Percentiles rank a stretch among this genome's conserved stretches.
Evolutionary conservation across 1,140 invertebrate species (phyloP).

Genomic region (Drosophila dunni): DNA sequence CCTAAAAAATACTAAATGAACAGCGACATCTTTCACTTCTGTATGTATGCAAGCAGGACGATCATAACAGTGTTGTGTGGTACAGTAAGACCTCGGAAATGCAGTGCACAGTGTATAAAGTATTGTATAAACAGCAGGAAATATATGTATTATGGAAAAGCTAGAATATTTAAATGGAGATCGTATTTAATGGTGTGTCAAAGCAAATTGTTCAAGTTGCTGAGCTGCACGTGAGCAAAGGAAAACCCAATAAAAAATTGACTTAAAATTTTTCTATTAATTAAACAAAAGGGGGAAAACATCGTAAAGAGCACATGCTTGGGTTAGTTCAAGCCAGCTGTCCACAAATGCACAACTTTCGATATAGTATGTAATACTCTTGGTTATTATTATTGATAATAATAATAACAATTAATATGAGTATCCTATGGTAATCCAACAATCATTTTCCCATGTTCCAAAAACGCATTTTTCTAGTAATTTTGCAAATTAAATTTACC

Average conservation of each 20-base stretch:
- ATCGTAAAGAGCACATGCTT: conserved; percentile 23
- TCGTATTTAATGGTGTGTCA: conserved; percentile 39
- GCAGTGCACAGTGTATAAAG: conserved; percentile 40
- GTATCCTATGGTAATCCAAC: conserved; percentile 33
- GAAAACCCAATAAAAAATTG: conserved; percentile 53
- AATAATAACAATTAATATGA: conserved; percentile 2
- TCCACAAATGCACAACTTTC: conserved; percentile 67
- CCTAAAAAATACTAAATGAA: conserved; percentile 50
- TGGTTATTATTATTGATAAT: conserved; percentile 24
- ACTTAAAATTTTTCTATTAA: conserved; percentile 52
- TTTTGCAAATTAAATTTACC: neutral
- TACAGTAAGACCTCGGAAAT: conserved; percentile 38
- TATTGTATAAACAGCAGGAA: conserved; percentile 40
- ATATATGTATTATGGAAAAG: conserved; percentile 21
- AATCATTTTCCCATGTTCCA: conserved; percentile 48
- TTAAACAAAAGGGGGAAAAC: conserved; percentile 14
- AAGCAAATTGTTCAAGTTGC: conserved; percentile 65
- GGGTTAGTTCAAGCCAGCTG: conserved; percentile 44
- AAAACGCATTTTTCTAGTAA: conserved; percentile 27
- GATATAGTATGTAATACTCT: conserved; percentile 20
- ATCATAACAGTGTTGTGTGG: conserved; percentile 68
- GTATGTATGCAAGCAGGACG: conserved; percentile 63
- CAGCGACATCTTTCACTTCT: conserved; percentile 48
- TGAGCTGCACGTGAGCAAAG: conserved; percentile 52
- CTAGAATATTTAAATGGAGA: conserved; percentile 19